Conservation (phyloP, 2,797 vertebrate species). For the Enteromius thamalakanensis region DNA sequence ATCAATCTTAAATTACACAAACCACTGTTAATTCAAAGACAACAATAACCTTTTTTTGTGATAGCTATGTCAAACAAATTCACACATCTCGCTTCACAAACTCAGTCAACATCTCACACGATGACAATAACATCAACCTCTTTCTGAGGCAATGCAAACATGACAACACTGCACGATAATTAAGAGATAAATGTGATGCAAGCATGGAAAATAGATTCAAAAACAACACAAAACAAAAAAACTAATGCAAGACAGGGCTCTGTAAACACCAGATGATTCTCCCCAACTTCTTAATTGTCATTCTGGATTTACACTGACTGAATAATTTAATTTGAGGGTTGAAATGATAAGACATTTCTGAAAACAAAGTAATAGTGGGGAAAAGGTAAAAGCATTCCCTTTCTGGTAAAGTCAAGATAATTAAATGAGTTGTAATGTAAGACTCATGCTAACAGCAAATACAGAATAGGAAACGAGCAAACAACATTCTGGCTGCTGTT, state of each 20-base stretch:
- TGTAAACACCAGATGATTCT: neutral
- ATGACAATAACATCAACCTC: neutral
- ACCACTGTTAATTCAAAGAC: constrained; percentile 62
- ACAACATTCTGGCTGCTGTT: neutral
- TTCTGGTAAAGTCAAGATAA: constrained; percentile 64
- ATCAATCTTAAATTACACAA: constrained; percentile 71
- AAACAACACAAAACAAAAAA: neutral
- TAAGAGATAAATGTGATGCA: constrained; percentile 1
- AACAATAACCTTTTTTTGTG: constrained; percentile 46
- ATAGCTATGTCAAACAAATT: constrained; percentile 29
- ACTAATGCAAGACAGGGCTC: neutral
- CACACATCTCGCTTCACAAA: constrained; percentile 3
- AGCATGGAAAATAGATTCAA: neutral
- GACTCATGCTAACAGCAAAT: neutral
- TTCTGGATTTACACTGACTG: neutral
- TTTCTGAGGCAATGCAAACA: neutral
- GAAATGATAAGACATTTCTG: neutral
- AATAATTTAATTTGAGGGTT: neutral
- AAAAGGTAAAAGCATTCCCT: constrained; percentile 70
- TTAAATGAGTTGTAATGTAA: neutral
- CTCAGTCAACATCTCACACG: neutral
- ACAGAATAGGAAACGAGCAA: neutral
- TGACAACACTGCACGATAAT: constrained; percentile 17
- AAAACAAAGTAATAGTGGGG: constrained; percentile 30
- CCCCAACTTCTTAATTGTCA: neutral